Percentiles rank a stretch among this genome's conserved stretches.
phyloP scores from a whole-genome alignment of 2,888 invertebrate genomes.

The Hecatera dysodea region DNA sequence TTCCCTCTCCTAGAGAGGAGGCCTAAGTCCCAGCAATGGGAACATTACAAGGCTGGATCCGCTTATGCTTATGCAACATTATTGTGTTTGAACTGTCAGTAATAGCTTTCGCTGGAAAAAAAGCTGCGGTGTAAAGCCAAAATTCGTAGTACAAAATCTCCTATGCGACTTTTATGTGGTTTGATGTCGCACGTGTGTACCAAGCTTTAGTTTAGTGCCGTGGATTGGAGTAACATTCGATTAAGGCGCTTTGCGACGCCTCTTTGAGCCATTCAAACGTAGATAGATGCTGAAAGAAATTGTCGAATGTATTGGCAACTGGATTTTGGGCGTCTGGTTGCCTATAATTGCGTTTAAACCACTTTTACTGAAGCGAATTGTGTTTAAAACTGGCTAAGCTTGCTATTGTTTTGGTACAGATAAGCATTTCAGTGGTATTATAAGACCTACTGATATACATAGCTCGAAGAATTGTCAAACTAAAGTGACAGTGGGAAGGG shows the following conservation, averaged over 20 bases:
- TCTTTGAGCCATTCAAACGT: constrained; percentile 23
- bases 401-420: neutral
- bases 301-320: neutral
- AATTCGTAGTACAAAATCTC: no score
- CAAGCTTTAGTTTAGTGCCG: constrained; percentile 8
- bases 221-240: constrained; percentile 31
- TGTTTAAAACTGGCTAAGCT: neutral
- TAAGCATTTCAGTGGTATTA: no score
- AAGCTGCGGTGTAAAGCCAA: no score
- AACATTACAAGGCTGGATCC: no score
- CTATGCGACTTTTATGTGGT: neutral
- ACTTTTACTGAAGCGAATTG: neutral
- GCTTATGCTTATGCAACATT: no score
- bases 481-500: no score
- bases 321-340: neutral
- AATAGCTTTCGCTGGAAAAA: no score
- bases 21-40: no score
- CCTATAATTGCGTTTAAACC: neutral
- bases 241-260: constrained; percentile 20
- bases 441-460: no score
- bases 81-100: no score
- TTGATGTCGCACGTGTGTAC: neutral
- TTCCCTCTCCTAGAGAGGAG: no score
- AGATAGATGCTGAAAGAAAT: constrained; percentile 1
- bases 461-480: no score